A percentile compares a stretch with the other conserved stretches of the same genome.
Evolutionary conservation across 2,888 invertebrate species (phyloP).

Genomic region (Glyphotaelius pellucidus): DNA sequence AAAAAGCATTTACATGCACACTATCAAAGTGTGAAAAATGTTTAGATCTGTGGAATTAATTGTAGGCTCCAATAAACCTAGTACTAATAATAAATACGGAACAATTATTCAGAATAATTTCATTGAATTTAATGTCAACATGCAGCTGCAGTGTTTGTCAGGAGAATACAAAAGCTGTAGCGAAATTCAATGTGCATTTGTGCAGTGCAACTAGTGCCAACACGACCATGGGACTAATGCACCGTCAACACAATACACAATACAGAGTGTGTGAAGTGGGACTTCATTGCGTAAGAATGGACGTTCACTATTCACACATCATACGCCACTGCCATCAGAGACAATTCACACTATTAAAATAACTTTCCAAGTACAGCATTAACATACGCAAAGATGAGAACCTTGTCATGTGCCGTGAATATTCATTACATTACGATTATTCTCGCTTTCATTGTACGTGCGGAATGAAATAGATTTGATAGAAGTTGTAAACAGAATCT

Average conservation of each 20-base stretch:
- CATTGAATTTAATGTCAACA: conserved; percentile 5
- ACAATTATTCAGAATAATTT: conserved; percentile 17
- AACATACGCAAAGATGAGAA: conserved; percentile 2
- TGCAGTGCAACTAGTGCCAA: conserved; percentile 13
- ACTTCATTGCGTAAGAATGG: conserved; percentile 49
- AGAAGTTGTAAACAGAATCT: neutral
- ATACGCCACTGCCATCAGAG: neutral
- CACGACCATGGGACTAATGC: conserved; percentile 40
- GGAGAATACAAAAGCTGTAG: conserved; percentile 32
- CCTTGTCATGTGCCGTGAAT: neutral
- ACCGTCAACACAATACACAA: neutral
- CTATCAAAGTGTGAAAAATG: neutral
- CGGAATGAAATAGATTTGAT: neutral
- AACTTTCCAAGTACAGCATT: conserved; percentile 13
- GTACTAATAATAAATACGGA: neutral
- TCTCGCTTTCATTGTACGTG: conserved; percentile 2
- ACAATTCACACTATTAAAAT: neutral
- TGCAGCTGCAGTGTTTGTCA: neutral
- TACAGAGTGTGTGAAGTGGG: conserved; percentile 36
- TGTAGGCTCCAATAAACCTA: neutral
- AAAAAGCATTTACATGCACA: no score
- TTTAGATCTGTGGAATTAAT: no score
- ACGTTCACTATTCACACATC: neutral
- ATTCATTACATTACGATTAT: neutral
- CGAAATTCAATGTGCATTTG: neutral